Conservation (phyloP, 1,140 invertebrate species). For the Drosophila murphyi region DNA sequence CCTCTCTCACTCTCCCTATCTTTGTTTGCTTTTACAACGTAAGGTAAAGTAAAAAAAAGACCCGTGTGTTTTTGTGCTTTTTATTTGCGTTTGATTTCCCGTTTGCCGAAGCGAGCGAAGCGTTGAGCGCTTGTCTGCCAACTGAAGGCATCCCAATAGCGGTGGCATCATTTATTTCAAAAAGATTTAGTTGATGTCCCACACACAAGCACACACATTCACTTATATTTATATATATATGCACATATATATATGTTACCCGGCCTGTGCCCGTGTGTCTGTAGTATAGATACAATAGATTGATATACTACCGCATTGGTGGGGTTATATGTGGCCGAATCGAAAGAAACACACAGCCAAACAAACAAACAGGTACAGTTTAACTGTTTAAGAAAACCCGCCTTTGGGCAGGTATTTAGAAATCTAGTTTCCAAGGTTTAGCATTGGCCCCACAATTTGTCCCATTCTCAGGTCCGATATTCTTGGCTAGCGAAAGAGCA, state of each 20-base stretch:
- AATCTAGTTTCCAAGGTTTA: conserved; percentile 45
- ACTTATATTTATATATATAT: background rate
- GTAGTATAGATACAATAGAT: conserved; percentile 43
- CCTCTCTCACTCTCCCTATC: conserved; percentile 10
- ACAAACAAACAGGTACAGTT: conserved; percentile 56
- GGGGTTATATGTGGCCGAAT: conserved; percentile 31
- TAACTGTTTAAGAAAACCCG: conserved; percentile 22
- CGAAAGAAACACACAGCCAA: conserved; percentile 12
- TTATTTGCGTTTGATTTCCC: conserved; percentile 37
- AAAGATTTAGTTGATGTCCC: conserved; percentile 64
- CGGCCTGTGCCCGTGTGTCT: conserved; percentile 17
- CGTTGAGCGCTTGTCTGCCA: conserved; percentile 67
- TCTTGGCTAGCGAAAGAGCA: conserved; percentile 10
- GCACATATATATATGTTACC: no score
- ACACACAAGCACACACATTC: background rate
- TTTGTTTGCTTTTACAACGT: conserved; percentile 39
- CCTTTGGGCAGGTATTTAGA: conserved; percentile 23
- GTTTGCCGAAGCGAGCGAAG: conserved; percentile 50
- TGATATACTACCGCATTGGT: conserved; percentile 24
- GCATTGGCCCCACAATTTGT: background rate
- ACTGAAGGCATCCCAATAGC: conserved; percentile 62
- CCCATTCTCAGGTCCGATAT: background rate
- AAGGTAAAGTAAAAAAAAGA: conserved; percentile 24
- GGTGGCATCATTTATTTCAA: conserved; percentile 69
- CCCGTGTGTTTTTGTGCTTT: conserved; percentile 6